These are phyloP conservation scores for Theretra japonica DNA, from an alignment of 2,888 invertebrate species.

Conservation along the genomic window DNA sequence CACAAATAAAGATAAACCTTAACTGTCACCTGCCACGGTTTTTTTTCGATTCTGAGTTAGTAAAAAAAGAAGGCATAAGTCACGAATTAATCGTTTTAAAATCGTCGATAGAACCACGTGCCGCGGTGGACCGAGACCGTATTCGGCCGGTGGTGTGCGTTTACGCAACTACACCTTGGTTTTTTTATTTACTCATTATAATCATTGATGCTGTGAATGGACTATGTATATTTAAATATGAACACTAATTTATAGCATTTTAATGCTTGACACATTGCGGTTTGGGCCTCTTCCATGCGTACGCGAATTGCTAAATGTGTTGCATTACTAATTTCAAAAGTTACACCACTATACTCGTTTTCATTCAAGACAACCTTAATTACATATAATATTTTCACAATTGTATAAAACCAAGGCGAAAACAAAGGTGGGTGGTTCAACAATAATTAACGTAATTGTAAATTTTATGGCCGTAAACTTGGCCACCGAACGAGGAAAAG, in stretches of 20 bases:
- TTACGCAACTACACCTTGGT: constrained; percentile 12
- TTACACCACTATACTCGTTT: background rate
- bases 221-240: background rate
- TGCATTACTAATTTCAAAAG: background rate
- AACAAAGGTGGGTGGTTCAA: background rate
- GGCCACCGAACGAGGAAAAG: constrained; percentile 33
- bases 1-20: background rate
- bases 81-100: constrained; percentile 39
- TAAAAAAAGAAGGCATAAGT: constrained; percentile 31
- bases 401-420: constrained; percentile 30
- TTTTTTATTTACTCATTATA: background rate
- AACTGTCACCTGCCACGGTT: background rate
- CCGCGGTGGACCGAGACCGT: constrained; percentile 70
- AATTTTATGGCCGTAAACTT: constrained; percentile 23
- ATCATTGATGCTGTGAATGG: background rate
- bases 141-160: constrained; percentile 34
- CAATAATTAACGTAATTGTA: constrained; percentile 13
- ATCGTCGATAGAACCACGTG: constrained; percentile 61
- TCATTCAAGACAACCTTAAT: background rate
- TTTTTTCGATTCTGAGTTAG: constrained; percentile 23
- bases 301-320: background rate
- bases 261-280: background rate
- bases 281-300: background rate
- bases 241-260: background rate
- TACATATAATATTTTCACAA: constrained; percentile 1